Conservation (phyloP, 1,140 invertebrate species). For the Metopolophium dirhodum region DNA sequence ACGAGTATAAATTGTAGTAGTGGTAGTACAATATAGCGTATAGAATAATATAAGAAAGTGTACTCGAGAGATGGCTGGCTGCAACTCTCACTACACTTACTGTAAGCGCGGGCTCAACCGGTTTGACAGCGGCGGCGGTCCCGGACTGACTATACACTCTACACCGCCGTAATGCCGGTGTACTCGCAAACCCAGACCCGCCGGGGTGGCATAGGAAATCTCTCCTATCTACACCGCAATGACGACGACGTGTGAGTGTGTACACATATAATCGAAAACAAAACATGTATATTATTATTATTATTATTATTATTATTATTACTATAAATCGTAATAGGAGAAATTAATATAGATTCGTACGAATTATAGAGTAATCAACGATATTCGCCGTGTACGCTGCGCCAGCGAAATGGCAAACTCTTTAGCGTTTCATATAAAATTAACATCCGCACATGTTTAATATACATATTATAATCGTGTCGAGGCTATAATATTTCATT, state of each 20-base stretch:
- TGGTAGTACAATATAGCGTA: background rate
- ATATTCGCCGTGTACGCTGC: background rate
- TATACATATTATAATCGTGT: background rate
- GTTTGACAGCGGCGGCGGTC: background rate
- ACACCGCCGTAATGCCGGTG: background rate
- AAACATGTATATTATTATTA: conserved; percentile 34
- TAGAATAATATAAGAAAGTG: conserved; percentile 32
- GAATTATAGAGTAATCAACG: conserved; percentile 15
- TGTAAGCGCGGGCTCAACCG: background rate
- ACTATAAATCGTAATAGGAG: conserved; percentile 45
- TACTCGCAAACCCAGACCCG: conserved; percentile 13
- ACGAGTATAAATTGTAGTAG: background rate
- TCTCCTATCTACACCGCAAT: conserved; percentile 15
- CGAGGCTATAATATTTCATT: conserved; percentile 17
- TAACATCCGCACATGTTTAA: background rate
- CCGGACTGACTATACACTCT: background rate
- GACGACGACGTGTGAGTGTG: background rate
- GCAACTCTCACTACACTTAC: conserved; percentile 29
- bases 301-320: conserved; percentile 49
- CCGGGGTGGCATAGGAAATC: conserved; percentile 43
- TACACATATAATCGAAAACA: conserved; percentile 32
- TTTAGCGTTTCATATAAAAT: background rate
- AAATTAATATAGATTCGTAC: conserved; percentile 34
- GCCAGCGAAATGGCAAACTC: background rate
- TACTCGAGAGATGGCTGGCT: conserved; percentile 2